A percentile compares a stretch with the other conserved stretches of the same genome.
Conservation (phyloP, 2,888 invertebrate species). For the Cephus spinipes region DNA sequence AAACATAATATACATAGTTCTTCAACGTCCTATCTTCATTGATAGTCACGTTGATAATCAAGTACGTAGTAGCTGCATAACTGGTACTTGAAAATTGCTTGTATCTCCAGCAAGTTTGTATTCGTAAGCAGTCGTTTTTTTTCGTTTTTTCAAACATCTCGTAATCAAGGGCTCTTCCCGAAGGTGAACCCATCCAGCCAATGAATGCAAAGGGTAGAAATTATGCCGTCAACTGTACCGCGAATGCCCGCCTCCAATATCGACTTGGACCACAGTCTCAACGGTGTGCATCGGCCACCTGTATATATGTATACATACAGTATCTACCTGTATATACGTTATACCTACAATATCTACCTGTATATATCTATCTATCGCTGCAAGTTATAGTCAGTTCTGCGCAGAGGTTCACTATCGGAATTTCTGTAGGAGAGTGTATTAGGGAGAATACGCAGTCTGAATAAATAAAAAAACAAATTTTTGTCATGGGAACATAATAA, state of each 20-base stretch:
- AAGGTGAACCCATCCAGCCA: conserved; percentile 27
- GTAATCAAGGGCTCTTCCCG: conserved; percentile 10
- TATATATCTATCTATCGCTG: not conserved
- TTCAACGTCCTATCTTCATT: not conserved
- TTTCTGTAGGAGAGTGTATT: not conserved
- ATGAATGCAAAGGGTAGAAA: conserved; percentile 29
- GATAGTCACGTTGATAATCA: not conserved
- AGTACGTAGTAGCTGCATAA: not conserved
- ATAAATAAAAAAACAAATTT: not conserved
- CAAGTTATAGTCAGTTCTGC: not conserved
- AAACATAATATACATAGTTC: not conserved
- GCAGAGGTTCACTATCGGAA: not conserved
- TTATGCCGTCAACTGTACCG: conserved; percentile 30
- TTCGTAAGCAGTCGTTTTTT: not conserved
- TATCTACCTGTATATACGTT: not conserved
- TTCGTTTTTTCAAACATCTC: not conserved
- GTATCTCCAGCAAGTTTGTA: not conserved
- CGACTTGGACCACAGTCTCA: conserved; percentile 39
- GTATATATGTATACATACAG: not conserved
- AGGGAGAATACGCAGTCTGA: not conserved
- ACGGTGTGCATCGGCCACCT: conserved; percentile 12
- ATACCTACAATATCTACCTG: not conserved
- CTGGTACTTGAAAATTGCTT: not conserved
- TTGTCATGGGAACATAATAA: not conserved
- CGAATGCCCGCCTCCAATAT: conserved; percentile 40